These are phyloP conservation scores for Sebastes steindachneri DNA, from an alignment of 2,797 vertebrate genomes.

Conservation along the genomic window DNA sequence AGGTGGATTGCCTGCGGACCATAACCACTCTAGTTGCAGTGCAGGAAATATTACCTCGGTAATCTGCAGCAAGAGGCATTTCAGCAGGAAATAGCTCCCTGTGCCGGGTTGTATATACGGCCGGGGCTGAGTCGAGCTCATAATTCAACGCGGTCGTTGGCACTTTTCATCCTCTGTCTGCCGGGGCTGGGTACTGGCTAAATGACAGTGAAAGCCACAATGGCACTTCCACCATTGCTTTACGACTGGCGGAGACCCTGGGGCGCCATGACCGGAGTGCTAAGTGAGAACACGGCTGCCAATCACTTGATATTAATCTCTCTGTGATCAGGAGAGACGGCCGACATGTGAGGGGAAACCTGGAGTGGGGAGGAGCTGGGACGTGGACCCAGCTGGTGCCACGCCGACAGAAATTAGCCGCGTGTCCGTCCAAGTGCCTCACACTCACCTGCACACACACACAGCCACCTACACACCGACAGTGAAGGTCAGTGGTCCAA, in stretches of 20 bases:
- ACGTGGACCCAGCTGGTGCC: constrained; percentile 53
- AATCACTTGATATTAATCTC: constrained; percentile 73
- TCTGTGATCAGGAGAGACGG: constrained; percentile 48
- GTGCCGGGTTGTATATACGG: constrained; percentile 63
- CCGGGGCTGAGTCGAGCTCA: constrained; percentile 56
- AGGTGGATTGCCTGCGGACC: constrained; percentile 64
- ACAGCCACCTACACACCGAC: constrained; percentile 9
- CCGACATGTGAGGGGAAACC: constrained; percentile 11
- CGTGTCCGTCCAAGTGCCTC: neutral
- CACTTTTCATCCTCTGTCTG: constrained; percentile 66
- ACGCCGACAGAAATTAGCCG: constrained; percentile 46
- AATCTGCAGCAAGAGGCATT: constrained; percentile 75
- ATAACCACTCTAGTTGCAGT: constrained; percentile 66
- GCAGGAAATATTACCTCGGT: constrained; percentile 72
- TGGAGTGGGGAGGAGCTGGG: constrained; percentile 10
- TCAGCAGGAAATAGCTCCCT: constrained; percentile 71
- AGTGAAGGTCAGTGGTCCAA: constrained; percentile 40
- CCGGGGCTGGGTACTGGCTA: constrained; percentile 55
- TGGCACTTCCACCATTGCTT: constrained; percentile 65
- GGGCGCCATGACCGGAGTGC: constrained; percentile 59
- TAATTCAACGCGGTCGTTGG: constrained; percentile 67
- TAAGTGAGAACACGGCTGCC: constrained; percentile 68
- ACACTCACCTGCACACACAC: constrained; percentile 21
- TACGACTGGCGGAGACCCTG: constrained; percentile 62
- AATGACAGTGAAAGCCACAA: constrained; percentile 69